These are phyloP conservation scores for Megalurothrips usitatus DNA, from an alignment of 2,888 invertebrate genomes.

Conservation along the genomic window DNA sequence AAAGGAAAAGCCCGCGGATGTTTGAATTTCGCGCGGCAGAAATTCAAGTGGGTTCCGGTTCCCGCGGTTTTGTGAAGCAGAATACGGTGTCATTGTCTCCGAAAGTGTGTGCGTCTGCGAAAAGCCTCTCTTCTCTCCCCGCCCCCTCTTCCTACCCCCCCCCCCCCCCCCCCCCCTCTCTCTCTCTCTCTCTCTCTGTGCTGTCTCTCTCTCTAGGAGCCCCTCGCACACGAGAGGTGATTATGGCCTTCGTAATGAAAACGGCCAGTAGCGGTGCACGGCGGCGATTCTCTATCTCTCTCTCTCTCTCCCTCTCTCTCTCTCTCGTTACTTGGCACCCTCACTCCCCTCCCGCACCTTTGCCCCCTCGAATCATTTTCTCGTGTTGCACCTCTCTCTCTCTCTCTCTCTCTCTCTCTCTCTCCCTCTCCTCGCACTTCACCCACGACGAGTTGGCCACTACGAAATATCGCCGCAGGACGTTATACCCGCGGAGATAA, in stretches of 20 bases:
- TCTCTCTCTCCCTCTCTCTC: background rate
- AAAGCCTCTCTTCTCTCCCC: too few species aligned
- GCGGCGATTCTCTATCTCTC: background rate
- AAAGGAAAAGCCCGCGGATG: background rate
- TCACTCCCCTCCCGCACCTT: background rate
- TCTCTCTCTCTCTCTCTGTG: background rate
- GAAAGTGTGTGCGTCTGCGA: too few species aligned
- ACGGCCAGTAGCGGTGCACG: slow-evolving; percentile 19
- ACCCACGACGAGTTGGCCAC: background rate
- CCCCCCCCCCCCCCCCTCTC: background rate
- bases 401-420: background rate
- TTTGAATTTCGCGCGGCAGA: background rate
- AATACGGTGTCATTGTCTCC: too few species aligned
- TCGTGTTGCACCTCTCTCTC: background rate
- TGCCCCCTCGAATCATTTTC: background rate
- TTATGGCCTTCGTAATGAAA: slow-evolving; percentile 17
- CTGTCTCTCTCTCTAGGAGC: background rate
- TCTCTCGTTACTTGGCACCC: background rate
- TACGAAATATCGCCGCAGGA: background rate
- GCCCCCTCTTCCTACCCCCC: background rate
- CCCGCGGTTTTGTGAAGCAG: too few species aligned
- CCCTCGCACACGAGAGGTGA: background rate
- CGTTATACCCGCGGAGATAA: background rate
- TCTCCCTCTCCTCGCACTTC: background rate
- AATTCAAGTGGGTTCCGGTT: too few species aligned